Conservation (phyloP, 2,888 invertebrate genomes). For the Epinotia bilunana region DNA sequence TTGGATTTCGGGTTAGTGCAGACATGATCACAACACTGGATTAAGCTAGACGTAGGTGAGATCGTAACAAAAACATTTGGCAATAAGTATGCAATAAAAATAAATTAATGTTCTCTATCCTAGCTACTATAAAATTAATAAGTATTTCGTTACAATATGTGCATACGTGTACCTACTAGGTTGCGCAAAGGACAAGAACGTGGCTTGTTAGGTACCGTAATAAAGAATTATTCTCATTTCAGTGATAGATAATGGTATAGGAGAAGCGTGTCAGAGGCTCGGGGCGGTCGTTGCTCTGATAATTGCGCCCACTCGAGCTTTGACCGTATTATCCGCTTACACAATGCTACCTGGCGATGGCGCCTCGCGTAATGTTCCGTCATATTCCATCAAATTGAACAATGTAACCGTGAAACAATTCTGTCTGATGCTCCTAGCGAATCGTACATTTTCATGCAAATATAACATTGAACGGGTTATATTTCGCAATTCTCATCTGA, state of each 20-base stretch:
- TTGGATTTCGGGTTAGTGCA: slow-evolving; percentile 9
- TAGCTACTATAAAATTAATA: slow-evolving; percentile 36
- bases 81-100: slow-evolving; percentile 38
- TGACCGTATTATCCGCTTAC: slow-evolving; percentile 65
- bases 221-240: slow-evolving; percentile 63
- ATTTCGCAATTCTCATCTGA: background rate
- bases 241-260: slow-evolving; percentile 58
- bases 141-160: slow-evolving; percentile 41
- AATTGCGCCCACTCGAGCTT: slow-evolving; percentile 56
- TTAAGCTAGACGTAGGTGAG: slow-evolving; percentile 9
- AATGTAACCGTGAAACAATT: slow-evolving; percentile 15
- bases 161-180: slow-evolving; percentile 40
- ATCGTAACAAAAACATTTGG: slow-evolving; percentile 17
- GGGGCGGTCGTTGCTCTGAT: slow-evolving; percentile 69
- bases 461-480: background rate
- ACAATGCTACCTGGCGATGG: slow-evolving; percentile 56
- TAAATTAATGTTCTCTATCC: slow-evolving; percentile 38
- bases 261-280: slow-evolving; percentile 61
- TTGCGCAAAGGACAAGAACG: slow-evolving; percentile 54
- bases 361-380: slow-evolving; percentile 31
- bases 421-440: background rate
- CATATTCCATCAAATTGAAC: slow-evolving; percentile 23
- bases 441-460: background rate
- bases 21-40: slow-evolving; percentile 5
- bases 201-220: slow-evolving; percentile 56